Evolutionary conservation across 2,888 invertebrate genomes (phyloP).

Genomic region (Anaspis maculata): DNA sequence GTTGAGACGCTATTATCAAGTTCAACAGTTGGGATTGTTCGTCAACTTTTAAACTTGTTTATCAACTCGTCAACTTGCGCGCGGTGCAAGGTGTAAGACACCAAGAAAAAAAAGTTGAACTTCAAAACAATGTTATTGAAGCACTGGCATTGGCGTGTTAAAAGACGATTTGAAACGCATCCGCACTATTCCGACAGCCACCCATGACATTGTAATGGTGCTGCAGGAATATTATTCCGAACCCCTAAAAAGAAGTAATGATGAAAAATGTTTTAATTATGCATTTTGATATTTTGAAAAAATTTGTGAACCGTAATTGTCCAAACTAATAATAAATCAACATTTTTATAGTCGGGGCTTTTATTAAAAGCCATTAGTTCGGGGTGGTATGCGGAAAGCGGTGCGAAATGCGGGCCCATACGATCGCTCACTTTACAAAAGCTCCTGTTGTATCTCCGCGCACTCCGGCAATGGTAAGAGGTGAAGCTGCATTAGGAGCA

Average conservation of each 20-base stretch:
- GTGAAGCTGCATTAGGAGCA: no score
- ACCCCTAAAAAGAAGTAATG: constrained; percentile 27
- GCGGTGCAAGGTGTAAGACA: no score
- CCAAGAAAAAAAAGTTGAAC: constrained; percentile 21
- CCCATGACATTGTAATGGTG: no score
- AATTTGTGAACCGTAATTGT: constrained; percentile 42
- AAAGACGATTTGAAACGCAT: constrained; percentile 21
- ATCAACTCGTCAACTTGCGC: no score
- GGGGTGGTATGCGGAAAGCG: constrained; percentile 25
- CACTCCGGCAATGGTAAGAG: no score
- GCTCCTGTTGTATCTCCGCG: constrained; percentile 30
- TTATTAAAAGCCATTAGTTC: constrained; percentile 46
- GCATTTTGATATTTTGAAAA: constrained; percentile 34
- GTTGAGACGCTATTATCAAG: no score
- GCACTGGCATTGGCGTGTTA: constrained; percentile 21
- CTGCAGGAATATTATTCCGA: constrained; percentile 8
- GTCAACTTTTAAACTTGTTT: no score
- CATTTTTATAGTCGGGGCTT: constrained; percentile 44
- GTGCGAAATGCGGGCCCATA: constrained; percentile 29
- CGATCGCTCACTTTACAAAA: constrained; percentile 32
- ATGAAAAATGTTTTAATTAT: constrained; percentile 42
- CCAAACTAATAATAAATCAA: constrained; percentile 43
- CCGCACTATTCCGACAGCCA: constrained; percentile 8
- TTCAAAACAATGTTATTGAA: constrained; percentile 22
- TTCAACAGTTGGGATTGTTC: no score